Percentiles rank a stretch among this genome's conserved stretches.
These are phyloP conservation scores for Anas capensis DNA, from an alignment of 2,797 vertebrate species.

Conservation along the genomic window DNA sequence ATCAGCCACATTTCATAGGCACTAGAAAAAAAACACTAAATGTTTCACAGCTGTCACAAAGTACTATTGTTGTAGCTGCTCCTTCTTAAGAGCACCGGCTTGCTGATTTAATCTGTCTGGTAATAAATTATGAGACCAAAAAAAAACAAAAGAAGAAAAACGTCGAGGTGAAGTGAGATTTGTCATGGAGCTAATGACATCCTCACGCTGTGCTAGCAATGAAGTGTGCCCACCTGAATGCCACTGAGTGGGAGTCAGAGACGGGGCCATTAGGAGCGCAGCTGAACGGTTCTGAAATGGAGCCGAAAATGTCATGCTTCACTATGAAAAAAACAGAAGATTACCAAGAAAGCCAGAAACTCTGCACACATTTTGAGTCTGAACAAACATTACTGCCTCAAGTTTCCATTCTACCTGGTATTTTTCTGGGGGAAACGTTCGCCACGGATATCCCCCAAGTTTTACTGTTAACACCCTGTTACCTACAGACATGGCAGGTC, in stretches of 20 bases:
- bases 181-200: slow-evolving; percentile 38
- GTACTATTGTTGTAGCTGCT: neutral
- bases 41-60: neutral
- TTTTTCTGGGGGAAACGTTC: neutral
- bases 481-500: neutral
- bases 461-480: neutral
- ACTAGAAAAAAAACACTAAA: neutral
- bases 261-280: slow-evolving; percentile 13
- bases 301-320: slow-evolving; percentile 45
- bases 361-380: neutral
- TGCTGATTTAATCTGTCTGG: neutral
- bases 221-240: slow-evolving; percentile 44
- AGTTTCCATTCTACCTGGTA: fast-evolving
- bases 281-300: neutral
- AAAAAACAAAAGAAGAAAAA: neutral
- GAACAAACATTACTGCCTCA: neutral
- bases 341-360: neutral
- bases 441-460: fast-evolving
- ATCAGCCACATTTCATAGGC: neutral
- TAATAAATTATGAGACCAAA: neutral
- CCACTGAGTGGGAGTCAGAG: neutral
- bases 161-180: neutral
- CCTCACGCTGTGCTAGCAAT: neutral
- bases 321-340: neutral
- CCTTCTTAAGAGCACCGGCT: neutral